These are phyloP conservation scores for Mesitornis unicolor DNA, from an alignment of 2,113 vertebrate genomes.

Conservation along the genomic window DNA sequence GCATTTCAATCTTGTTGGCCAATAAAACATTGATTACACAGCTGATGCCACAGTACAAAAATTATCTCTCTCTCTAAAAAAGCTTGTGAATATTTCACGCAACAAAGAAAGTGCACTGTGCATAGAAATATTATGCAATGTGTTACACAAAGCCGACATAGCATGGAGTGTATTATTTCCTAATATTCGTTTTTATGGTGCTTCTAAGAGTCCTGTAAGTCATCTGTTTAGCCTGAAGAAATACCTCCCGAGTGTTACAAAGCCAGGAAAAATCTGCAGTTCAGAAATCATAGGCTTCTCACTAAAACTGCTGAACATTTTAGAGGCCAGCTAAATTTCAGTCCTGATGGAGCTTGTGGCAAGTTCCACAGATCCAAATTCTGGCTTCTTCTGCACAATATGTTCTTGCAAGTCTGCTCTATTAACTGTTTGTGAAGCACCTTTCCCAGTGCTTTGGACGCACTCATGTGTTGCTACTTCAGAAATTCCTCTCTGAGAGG, in stretches of 20 bases:
- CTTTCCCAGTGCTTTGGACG: neutral
- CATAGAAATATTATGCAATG: neutral
- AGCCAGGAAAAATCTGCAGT: neutral
- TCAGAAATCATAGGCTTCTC: conserved; percentile 10
- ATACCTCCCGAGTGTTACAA: conserved; percentile 11
- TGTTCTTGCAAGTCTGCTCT: neutral
- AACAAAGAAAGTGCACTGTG: neutral
- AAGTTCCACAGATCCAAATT: neutral
- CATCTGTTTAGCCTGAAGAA: conserved; percentile 41
- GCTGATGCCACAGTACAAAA: conserved; percentile 55
- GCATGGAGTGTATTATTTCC: neutral
- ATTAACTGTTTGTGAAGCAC: neutral
- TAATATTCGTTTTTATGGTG: conserved; percentile 7
- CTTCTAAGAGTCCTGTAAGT: conserved; percentile 42
- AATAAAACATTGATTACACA: conserved; percentile 60
- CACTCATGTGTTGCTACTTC: neutral
- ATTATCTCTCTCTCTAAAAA: neutral
- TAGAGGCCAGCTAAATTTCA: neutral
- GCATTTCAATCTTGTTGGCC: conserved; percentile 21
- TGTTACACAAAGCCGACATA: neutral
- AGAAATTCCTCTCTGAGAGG: neutral
- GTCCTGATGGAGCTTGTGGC: neutral
- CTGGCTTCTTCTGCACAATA: neutral
- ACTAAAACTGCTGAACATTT: neutral
- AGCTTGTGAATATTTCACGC: conserved; percentile 10